These are phyloP conservation scores for Cossypha heuglini DNA, from an alignment of 2,797 vertebrate genomes.

Conservation along the genomic window DNA sequence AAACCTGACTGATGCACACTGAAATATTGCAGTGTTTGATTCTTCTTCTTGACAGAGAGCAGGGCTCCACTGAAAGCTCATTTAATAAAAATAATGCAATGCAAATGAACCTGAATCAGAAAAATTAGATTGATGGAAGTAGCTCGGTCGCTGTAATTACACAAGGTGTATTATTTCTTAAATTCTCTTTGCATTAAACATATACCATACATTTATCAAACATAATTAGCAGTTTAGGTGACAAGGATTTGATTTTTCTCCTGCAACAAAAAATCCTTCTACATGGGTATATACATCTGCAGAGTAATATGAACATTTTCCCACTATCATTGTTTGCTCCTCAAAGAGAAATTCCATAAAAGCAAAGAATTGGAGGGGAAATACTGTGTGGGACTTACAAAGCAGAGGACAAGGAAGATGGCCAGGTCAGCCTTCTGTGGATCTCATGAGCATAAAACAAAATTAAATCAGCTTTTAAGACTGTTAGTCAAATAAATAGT, in stretches of 20 bases:
- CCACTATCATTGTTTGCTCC: constrained; percentile 63
- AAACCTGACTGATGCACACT: neutral
- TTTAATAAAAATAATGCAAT: constrained; percentile 80
- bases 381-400: constrained; percentile 23
- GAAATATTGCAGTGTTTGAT: neutral
- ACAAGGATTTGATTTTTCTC: constrained; percentile 82
- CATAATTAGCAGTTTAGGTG: constrained; percentile 84
- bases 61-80: constrained; percentile 61
- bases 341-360: constrained; percentile 25
- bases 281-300: constrained; percentile 56
- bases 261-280: constrained; percentile 73
- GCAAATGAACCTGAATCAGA: constrained; percentile 78
- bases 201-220: constrained; percentile 82
- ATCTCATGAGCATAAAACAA: constrained; percentile 66
- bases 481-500: constrained; percentile 65
- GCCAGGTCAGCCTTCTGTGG: constrained; percentile 58
- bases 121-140: constrained; percentile 79
- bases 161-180: constrained; percentile 80
- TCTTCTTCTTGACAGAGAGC: constrained; percentile 55
- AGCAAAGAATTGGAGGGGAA: neutral
- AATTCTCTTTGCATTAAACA: constrained; percentile 80
- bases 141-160: constrained; percentile 77
- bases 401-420: constrained; percentile 21
- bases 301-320: constrained; percentile 51
- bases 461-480: constrained; percentile 75